phyloP scores from a whole-genome alignment of 2,888 invertebrate species.

The Ptilodon capucinus region DNA sequence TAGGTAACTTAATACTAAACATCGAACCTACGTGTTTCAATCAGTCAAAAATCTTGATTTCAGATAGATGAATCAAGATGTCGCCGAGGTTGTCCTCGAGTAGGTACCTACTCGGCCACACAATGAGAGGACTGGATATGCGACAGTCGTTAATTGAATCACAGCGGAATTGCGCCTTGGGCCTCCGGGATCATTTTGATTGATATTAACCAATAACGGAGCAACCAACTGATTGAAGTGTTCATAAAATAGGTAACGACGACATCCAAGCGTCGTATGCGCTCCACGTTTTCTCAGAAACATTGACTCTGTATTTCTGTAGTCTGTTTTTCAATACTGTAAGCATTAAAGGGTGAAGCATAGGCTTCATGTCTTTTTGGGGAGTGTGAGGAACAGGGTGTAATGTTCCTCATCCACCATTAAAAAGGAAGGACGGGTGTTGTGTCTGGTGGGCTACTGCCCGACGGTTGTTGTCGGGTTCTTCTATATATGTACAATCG shows the following conservation, averaged over 20 bases:
- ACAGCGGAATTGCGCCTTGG: constrained; percentile 11
- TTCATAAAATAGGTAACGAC: constrained; percentile 8
- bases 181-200: constrained; percentile 5
- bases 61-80: constrained; percentile 5
- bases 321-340: background rate
- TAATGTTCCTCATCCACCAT: too few relatives aligned
- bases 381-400: too few relatives aligned
- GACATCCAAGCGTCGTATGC: background rate
- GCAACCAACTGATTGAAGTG: constrained; percentile 5
- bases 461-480: too few relatives aligned
- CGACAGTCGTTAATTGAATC: constrained; percentile 1
- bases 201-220: too few relatives aligned
- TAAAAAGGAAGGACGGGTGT: too few relatives aligned
- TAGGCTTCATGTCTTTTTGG: too few relatives aligned
- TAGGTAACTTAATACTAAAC: too few relatives aligned
- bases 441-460: too few relatives aligned
- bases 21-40: background rate
- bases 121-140: background rate
- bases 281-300: background rate
- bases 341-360: too few relatives aligned
- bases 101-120: too few relatives aligned
- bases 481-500: too few relatives aligned
- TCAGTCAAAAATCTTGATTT: constrained; percentile 2
- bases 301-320: background rate
- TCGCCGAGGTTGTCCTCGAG: background rate